A percentile compares a stretch with the other conserved stretches of the same genome.
phyloP scores from a whole-genome alignment of 53 echinoderm and acorn worm species.

The Henricia sp. region DNA sequence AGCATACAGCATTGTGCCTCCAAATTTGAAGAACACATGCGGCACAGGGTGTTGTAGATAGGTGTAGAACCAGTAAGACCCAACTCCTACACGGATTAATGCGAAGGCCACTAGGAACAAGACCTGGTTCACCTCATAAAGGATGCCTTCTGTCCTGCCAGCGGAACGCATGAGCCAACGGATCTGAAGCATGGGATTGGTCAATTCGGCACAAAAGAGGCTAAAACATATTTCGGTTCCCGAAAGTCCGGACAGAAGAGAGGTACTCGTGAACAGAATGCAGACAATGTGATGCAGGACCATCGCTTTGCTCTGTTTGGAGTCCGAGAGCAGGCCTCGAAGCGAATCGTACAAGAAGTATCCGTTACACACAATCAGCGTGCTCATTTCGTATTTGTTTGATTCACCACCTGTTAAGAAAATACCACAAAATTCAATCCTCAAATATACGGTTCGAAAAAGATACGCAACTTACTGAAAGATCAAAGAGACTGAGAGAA shows the following conservation, averaged over 20 bases:
- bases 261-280: constrained; percentile 19
- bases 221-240: constrained; percentile 72
- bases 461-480: neutral
- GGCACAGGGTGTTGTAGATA: constrained; percentile 63
- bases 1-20: constrained; percentile 57
- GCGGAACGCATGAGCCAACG: constrained; percentile 84
- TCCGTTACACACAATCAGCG: constrained; percentile 17
- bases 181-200: constrained; percentile 75
- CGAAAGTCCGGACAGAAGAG: constrained; percentile 51
- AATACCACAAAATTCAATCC: neutral
- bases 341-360: constrained; percentile 58
- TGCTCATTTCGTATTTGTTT: constrained; percentile 25
- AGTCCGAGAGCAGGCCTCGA: constrained; percentile 8
- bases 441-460: neutral
- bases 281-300: constrained; percentile 48
- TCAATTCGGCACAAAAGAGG: constrained; percentile 78
- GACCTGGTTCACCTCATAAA: constrained; percentile 78
- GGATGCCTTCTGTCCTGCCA: constrained; percentile 8
- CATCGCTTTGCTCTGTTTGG: constrained; percentile 44
- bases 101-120: constrained; percentile 71
- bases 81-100: constrained; percentile 66
- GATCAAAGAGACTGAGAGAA: neutral
- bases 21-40: constrained; percentile 54
- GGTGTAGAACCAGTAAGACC: constrained; percentile 64
- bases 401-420: constrained; percentile 31